Evolutionary conservation across 2,113 vertebrate genomes (phyloP).

Genomic region (Misgurnus mizolepis): DNA sequence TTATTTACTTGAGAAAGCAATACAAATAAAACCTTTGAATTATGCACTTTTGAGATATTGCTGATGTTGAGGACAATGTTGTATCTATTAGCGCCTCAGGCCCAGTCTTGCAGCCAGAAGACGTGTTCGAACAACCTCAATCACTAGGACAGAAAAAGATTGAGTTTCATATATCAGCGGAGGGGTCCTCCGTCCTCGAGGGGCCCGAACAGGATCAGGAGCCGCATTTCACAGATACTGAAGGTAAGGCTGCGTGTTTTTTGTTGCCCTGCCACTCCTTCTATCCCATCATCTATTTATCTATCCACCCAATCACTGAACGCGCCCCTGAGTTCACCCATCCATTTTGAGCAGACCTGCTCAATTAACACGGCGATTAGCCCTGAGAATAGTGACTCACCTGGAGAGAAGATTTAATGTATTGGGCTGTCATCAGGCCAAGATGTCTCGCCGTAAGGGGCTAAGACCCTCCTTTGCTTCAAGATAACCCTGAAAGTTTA

Average conservation of each 20-base stretch:
- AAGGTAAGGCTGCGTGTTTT: constrained; percentile 54
- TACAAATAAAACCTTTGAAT: constrained; percentile 51
- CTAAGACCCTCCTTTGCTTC: constrained; percentile 13
- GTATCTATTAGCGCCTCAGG: constrained; percentile 73
- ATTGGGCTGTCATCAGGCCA: constrained; percentile 29
- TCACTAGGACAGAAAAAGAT: constrained; percentile 85
- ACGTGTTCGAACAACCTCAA: constrained; percentile 92
- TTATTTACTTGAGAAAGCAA: background rate
- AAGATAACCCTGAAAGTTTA: constrained; percentile 26
- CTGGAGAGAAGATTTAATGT: constrained; percentile 39
- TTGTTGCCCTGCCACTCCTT: background rate
- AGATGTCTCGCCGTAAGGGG: constrained; percentile 9
- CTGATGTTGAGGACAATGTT: constrained; percentile 30
- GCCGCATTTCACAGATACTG: constrained; percentile 25
- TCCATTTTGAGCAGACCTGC: constrained; percentile 32
- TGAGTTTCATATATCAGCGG: constrained; percentile 89
- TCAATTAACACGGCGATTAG: constrained; percentile 54
- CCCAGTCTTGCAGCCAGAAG: constrained; percentile 82
- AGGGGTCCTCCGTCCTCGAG: constrained; percentile 73
- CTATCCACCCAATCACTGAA: background rate
- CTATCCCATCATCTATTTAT: constrained; percentile 17
- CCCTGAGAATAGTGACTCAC: constrained; percentile 41
- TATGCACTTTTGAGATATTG: constrained; percentile 39
- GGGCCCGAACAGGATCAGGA: constrained; percentile 50
- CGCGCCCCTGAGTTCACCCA: constrained; percentile 21